These are phyloP conservation scores for Megaleporinus macrocephalus DNA, from an alignment of 2,113 vertebrate species.

Conservation along the genomic window DNA sequence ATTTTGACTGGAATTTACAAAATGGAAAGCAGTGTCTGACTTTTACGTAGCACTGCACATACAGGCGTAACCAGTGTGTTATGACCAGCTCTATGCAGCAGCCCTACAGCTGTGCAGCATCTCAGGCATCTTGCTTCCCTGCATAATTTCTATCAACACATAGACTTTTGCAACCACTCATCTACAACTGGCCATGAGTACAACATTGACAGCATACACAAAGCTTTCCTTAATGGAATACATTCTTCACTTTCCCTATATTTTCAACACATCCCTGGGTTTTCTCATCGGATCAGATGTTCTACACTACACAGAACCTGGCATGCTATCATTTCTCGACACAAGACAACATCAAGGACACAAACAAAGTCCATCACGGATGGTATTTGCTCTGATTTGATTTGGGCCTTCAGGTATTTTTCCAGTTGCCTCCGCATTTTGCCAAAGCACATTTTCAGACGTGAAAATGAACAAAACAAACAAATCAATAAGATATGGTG, in stretches of 20 bases:
- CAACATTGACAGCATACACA: not conserved
- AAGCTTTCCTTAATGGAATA: not conserved
- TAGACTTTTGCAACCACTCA: slow-evolving; percentile 15
- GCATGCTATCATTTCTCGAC: slow-evolving; percentile 67
- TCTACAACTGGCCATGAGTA: slow-evolving; percentile 22
- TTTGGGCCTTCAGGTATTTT: slow-evolving; percentile 67
- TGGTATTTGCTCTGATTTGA: slow-evolving; percentile 64
- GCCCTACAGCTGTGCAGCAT: slow-evolving; percentile 17
- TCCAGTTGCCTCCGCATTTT: slow-evolving; percentile 34
- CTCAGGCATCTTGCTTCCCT: slow-evolving; percentile 38
- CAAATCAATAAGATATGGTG: slow-evolving; percentile 68
- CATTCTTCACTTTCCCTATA: not conserved
- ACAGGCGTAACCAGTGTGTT: slow-evolving; percentile 20
- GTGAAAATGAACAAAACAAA: slow-evolving; percentile 56
- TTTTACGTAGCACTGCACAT: not conserved
- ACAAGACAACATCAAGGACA: slow-evolving; percentile 63
- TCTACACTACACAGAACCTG: slow-evolving; percentile 67
- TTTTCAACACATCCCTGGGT: not conserved
- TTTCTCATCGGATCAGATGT: slow-evolving; percentile 26
- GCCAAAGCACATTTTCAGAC: slow-evolving; percentile 36
- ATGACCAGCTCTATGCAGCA: slow-evolving; percentile 24
- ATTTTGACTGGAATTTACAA: too few species aligned
- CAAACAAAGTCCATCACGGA: slow-evolving; percentile 30
- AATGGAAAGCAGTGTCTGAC: too few species aligned
- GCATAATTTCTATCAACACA: slow-evolving; percentile 36